Percentiles rank a stretch among this genome's conserved stretches.
Evolutionary conservation across 2,888 invertebrate genomes (phyloP).

Genomic region (Brachyopa scutellaris): DNA sequence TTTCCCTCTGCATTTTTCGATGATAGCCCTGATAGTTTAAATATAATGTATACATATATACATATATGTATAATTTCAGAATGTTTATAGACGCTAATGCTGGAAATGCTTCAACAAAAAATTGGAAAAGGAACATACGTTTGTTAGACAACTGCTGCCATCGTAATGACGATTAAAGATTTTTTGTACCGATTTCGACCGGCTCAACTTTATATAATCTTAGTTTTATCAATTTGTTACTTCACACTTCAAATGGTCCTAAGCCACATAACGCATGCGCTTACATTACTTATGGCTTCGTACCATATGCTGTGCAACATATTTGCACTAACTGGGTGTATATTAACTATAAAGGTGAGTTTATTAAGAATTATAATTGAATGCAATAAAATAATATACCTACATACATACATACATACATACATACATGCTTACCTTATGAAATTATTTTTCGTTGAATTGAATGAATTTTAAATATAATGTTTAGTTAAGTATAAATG

Average conservation of each 20-base stretch:
- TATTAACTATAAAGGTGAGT: constrained; percentile 90
- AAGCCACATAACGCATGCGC: constrained; percentile 94
- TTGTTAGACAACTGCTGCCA: not conserved
- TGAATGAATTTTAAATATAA: too few species aligned
- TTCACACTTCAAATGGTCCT: constrained; percentile 92
- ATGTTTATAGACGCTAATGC: not conserved
- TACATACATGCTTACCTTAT: too few species aligned
- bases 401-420: too few species aligned
- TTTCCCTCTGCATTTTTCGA: too few species aligned
- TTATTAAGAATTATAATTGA: too few species aligned
- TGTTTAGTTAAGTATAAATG: too few species aligned
- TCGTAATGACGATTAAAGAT: constrained; percentile 89
- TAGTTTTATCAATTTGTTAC: constrained; percentile 88
- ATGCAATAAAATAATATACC: not conserved
- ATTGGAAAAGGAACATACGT: not conserved
- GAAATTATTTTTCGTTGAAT: too few species aligned
- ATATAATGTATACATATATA: too few species aligned
- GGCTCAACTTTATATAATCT: constrained; percentile 88
- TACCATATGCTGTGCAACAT: constrained; percentile 98
- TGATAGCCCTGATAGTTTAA: too few species aligned
- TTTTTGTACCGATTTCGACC: constrained; percentile 89
- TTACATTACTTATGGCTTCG: constrained; percentile 94
- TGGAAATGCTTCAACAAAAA: not conserved
- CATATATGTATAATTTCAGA: constrained; percentile 10
- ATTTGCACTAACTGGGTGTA: constrained; percentile 91